phyloP scores from a whole-genome alignment of 2,888 invertebrate species.

The Luperina testacea region DNA sequence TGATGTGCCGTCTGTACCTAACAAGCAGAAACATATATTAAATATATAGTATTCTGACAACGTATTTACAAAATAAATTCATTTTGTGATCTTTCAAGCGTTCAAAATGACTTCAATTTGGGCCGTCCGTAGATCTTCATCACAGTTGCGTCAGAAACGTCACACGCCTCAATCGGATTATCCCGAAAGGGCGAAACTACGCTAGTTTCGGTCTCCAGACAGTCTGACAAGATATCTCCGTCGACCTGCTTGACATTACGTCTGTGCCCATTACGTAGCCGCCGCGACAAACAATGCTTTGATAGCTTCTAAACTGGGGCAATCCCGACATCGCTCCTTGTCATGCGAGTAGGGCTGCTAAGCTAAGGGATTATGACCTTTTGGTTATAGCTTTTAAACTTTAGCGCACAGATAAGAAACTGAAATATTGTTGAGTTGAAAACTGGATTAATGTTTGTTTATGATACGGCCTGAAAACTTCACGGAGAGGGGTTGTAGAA shows the following conservation, averaged over 20 bases:
- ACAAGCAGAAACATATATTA: not conserved
- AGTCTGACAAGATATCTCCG: constrained; percentile 73
- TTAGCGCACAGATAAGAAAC: constrained; percentile 34
- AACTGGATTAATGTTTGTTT: constrained; percentile 6
- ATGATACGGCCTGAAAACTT: not conserved
- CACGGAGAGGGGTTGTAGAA: not conserved
- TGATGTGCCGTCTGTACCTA: no score
- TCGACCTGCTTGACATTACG: constrained; percentile 73
- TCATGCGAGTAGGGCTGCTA: constrained; percentile 75
- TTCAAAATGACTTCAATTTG: constrained; percentile 44
- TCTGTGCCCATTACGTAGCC: constrained; percentile 74
- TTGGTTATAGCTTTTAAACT: constrained; percentile 54
- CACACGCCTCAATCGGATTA: constrained; percentile 59
- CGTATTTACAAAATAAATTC: constrained; percentile 9
- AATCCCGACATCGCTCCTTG: constrained; percentile 84
- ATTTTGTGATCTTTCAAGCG: constrained; percentile 17
- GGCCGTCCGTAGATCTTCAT: constrained; percentile 41
- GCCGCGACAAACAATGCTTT: constrained; percentile 85
- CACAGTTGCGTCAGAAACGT: constrained; percentile 48
- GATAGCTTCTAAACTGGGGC: constrained; percentile 85
- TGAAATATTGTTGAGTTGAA: constrained; percentile 13
- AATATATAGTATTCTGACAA: constrained; percentile 22
- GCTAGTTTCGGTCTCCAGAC: constrained; percentile 73
- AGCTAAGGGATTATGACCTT: constrained; percentile 57
- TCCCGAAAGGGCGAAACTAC: constrained; percentile 62